Conservation (phyloP, 2,888 invertebrate genomes). For the Thymelicus acteon region DNA sequence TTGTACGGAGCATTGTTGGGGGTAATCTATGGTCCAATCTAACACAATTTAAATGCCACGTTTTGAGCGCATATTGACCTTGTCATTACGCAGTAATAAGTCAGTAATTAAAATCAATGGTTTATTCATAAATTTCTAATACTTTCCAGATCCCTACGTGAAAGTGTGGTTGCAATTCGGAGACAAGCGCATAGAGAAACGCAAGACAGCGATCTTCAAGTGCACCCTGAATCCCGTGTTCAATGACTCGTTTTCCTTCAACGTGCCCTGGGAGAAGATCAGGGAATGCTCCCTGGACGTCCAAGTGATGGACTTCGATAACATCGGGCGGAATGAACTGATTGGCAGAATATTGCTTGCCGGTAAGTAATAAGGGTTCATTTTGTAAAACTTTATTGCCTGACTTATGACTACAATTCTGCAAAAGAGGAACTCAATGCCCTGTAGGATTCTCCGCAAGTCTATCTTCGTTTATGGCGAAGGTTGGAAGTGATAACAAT, state of each 20-base stretch:
- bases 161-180: conserved; percentile 98
- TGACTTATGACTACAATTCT: neutral
- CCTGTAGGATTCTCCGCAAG: too few relatives aligned
- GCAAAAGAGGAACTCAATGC: too few relatives aligned
- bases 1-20: too few relatives aligned
- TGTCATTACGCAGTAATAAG: too few relatives aligned
- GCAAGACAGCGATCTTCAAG: conserved; percentile 97
- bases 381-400: neutral
- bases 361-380: conserved; percentile 81
- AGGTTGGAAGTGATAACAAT: too few relatives aligned
- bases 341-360: conserved; percentile 97
- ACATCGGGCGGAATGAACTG: conserved; percentile 96
- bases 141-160: conserved; percentile 95
- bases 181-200: conserved; percentile 97
- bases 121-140: too few relatives aligned
- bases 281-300: conserved; percentile 97
- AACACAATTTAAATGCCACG: too few relatives aligned
- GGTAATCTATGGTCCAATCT: too few relatives aligned
- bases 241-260: conserved; percentile 98
- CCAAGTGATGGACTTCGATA: conserved; percentile 98
- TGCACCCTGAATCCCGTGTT: conserved; percentile 98
- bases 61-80: too few relatives aligned
- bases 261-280: conserved; percentile 98
- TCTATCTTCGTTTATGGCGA: too few relatives aligned
- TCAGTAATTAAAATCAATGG: too few relatives aligned